Evolutionary conservation across 2,113 vertebrate species (phyloP).

Genomic region (Bujurquina vittata): DNA sequence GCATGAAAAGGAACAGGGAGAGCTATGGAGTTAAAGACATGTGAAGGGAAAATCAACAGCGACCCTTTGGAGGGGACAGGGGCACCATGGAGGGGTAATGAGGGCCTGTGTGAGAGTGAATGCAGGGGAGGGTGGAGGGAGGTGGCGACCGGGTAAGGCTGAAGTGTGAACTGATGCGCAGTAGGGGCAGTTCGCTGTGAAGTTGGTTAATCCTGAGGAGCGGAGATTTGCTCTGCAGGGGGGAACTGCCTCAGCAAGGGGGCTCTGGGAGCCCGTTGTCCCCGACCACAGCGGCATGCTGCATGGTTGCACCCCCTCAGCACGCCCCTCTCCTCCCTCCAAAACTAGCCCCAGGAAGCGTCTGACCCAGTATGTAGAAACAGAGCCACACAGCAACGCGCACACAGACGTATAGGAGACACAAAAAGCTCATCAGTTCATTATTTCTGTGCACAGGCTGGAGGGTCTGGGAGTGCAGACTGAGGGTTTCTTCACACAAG

Average conservation of each 20-base stretch:
- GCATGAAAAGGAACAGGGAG: neutral
- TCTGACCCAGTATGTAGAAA: slow-evolving; percentile 42
- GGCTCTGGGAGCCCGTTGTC: slow-evolving; percentile 56
- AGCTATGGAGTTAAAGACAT: slow-evolving; percentile 1
- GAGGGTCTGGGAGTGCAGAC: neutral
- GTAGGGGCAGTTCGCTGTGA: slow-evolving; percentile 67
- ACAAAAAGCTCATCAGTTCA: slow-evolving; percentile 22
- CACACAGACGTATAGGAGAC: slow-evolving; percentile 18
- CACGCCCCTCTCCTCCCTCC: neutral
- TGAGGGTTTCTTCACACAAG: slow-evolving; percentile 26
- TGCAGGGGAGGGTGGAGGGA: neutral
- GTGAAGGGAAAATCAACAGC: slow-evolving; percentile 19
- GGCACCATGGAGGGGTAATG: slow-evolving; percentile 7
- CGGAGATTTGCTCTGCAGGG: slow-evolving; percentile 73
- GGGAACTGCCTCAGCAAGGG: slow-evolving; percentile 46
- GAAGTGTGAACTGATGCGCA: slow-evolving; percentile 36
- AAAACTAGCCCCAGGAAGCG: slow-evolving; percentile 19
- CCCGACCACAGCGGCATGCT: slow-evolving; percentile 29
- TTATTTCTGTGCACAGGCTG: slow-evolving; percentile 27
- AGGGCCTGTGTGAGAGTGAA: slow-evolving; percentile 2
- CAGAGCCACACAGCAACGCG: neutral
- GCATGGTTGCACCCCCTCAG: neutral
- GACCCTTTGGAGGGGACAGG: slow-evolving; percentile 9
- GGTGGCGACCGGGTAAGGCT: neutral
- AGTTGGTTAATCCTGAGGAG: slow-evolving; percentile 76